These are phyloP conservation scores for Napeogenes inachia DNA, from an alignment of 2,888 invertebrate genomes.

Conservation along the genomic window DNA sequence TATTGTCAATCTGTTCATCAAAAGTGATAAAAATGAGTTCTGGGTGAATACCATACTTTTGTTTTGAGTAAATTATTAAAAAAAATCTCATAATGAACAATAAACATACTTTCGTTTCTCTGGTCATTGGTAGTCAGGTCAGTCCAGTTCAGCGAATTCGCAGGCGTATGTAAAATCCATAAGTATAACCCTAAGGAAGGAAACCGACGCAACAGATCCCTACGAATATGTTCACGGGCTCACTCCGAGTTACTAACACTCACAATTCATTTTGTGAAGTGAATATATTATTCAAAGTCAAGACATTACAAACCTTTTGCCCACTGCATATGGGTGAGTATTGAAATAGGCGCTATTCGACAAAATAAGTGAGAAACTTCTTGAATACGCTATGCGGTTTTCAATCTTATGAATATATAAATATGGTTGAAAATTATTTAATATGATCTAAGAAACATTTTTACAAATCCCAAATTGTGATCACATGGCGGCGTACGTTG, in stretches of 20 bases:
- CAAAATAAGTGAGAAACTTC: constrained; percentile 56
- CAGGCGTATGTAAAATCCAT: too few species aligned
- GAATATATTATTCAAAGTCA: constrained; percentile 67
- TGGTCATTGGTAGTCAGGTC: too few species aligned
- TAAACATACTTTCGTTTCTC: too few species aligned
- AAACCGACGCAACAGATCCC: constrained; percentile 73
- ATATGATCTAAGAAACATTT: constrained; percentile 40
- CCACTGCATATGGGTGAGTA: constrained; percentile 48
- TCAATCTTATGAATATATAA: constrained; percentile 41
- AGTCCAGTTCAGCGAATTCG: too few species aligned
- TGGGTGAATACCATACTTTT: too few species aligned
- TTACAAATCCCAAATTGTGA: constrained; percentile 67
- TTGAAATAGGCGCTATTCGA: constrained; percentile 47
- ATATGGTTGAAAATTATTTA: constrained; percentile 46
- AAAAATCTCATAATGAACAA: too few species aligned
- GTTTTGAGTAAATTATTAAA: too few species aligned
- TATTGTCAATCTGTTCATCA: too few species aligned
- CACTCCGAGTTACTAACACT: constrained; percentile 76
- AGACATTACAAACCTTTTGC: constrained; percentile 58
- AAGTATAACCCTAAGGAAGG: constrained; percentile 51
- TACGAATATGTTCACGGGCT: constrained; percentile 75
- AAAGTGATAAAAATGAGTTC: too few species aligned
- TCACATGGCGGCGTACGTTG: constrained; percentile 65
- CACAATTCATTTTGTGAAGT: constrained; percentile 77
- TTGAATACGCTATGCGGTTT: constrained; percentile 44